Conservation (phyloP, 2,888 invertebrate species). For the Pristionchus exspectatus region DNA sequence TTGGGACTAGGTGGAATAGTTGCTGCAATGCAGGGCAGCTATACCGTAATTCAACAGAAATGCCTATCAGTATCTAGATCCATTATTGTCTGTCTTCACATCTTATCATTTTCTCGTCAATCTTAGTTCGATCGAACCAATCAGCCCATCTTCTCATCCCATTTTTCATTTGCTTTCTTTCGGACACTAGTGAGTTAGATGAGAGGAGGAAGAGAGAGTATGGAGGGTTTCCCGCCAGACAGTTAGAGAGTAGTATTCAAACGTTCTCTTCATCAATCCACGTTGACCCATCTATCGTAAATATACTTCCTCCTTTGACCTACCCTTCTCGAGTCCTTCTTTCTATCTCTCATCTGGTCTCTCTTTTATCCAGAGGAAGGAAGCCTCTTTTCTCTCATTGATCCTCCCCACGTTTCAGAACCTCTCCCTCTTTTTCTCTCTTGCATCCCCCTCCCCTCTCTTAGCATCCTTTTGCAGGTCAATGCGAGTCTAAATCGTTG, state of each 20-base stretch:
- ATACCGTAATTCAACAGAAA: not conserved
- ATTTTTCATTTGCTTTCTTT: conserved; percentile 49
- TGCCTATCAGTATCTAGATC: not conserved
- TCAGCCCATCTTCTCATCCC: conserved; percentile 20
- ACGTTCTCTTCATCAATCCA: conserved; percentile 14
- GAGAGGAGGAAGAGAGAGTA: conserved; percentile 4
- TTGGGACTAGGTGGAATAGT: too few relatives aligned
- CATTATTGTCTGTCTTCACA: not conserved
- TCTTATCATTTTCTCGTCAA: not conserved
- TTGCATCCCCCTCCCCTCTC: not conserved
- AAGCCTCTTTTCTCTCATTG: conserved; percentile 35
- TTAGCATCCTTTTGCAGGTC: not conserved
- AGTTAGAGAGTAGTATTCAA: conserved; percentile 39
- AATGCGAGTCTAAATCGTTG: too few relatives aligned
- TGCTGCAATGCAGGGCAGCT: not conserved
- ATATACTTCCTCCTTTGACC: not conserved
- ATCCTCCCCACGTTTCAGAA: conserved; percentile 30
- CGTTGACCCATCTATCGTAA: conserved; percentile 36
- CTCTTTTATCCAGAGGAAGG: not conserved
- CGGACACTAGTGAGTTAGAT: not conserved
- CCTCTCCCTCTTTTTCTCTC: not conserved
- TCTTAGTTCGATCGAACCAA: not conserved
- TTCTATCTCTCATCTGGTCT: conserved; percentile 30
- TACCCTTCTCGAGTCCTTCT: not conserved
- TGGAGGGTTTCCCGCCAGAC: not conserved